These are phyloP conservation scores for Cyanocitta stelleri DNA, from an alignment of 2,113 vertebrate species.

Conservation along the genomic window DNA sequence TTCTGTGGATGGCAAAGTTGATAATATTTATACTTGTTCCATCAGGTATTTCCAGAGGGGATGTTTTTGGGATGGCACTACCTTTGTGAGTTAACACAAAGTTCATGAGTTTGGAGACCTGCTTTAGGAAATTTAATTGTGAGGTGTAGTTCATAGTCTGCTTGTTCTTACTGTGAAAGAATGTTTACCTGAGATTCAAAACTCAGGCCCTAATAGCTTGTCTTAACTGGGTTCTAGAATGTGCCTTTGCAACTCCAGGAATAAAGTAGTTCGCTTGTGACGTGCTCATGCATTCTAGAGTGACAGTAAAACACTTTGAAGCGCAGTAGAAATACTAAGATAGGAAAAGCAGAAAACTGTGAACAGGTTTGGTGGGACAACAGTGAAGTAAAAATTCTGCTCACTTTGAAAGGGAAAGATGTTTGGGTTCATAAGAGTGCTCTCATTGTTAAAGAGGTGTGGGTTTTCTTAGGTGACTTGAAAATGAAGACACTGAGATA, in stretches of 20 bases:
- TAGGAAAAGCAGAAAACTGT: background rate
- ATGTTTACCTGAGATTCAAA: background rate
- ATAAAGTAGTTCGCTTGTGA: background rate
- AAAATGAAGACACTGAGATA: background rate
- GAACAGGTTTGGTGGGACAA: background rate
- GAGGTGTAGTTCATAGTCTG: background rate
- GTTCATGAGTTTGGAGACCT: background rate
- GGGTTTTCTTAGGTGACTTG: background rate
- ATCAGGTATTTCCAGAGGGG: background rate
- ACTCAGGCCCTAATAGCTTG: background rate
- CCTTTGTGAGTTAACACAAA: background rate
- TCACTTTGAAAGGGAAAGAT: background rate
- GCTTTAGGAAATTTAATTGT: background rate
- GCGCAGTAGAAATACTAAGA: background rate
- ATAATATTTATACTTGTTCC: background rate
- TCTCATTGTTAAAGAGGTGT: fast-evolving
- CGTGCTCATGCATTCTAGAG: background rate
- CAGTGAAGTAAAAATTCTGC: background rate
- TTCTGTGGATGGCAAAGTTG: background rate
- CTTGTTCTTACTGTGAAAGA: background rate
- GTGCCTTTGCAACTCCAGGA: background rate
- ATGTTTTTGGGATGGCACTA: background rate
- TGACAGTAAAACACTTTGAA: background rate
- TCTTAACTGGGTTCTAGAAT: background rate
- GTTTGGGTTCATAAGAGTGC: background rate